Conservation (phyloP, 2,797 vertebrate genomes). For the Sebastolobus alascanus region DNA sequence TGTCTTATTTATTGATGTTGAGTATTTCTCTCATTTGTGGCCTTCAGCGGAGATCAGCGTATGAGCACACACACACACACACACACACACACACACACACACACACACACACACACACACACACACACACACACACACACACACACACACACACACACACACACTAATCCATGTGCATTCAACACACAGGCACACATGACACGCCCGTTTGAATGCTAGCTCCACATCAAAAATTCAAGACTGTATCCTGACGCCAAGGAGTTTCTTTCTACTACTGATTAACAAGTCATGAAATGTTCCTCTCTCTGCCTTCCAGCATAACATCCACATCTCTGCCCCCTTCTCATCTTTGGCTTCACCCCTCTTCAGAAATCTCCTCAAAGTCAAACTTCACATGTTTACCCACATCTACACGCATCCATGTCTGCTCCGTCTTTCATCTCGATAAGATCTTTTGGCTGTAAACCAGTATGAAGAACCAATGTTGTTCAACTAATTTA, state of each 20-base stretch:
- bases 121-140: conserved; percentile 4
- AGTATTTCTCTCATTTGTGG: conserved; percentile 47
- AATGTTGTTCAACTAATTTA: conserved; percentile 48
- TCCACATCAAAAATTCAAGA: conserved; percentile 42
- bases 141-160: conserved; percentile 4
- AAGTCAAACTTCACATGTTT: conserved; percentile 51
- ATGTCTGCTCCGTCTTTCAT: conserved; percentile 29
- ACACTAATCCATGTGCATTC: conserved; percentile 6
- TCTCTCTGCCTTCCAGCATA: conserved; percentile 21
- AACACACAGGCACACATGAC: not conserved
- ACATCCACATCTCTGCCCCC: conserved; percentile 30
- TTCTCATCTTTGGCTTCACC: conserved; percentile 43
- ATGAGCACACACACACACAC: conserved; percentile 5
- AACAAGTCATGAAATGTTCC: conserved; percentile 42
- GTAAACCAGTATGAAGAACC: conserved; percentile 25
- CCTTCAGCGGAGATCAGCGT: conserved; percentile 29
- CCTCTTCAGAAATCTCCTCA: conserved; percentile 29
- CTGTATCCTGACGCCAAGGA: conserved; percentile 25
- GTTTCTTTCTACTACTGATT: conserved; percentile 32
- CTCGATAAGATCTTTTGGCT: conserved; percentile 40
- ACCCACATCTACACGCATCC: conserved; percentile 10
- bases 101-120: conserved; percentile 7
- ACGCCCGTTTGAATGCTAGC: conserved; percentile 4
- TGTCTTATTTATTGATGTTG: conserved; percentile 53
- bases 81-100: conserved; percentile 4